Evolutionary conservation across 2,888 invertebrate genomes (phyloP).

Genomic region (Parochlus steinenii): DNA sequence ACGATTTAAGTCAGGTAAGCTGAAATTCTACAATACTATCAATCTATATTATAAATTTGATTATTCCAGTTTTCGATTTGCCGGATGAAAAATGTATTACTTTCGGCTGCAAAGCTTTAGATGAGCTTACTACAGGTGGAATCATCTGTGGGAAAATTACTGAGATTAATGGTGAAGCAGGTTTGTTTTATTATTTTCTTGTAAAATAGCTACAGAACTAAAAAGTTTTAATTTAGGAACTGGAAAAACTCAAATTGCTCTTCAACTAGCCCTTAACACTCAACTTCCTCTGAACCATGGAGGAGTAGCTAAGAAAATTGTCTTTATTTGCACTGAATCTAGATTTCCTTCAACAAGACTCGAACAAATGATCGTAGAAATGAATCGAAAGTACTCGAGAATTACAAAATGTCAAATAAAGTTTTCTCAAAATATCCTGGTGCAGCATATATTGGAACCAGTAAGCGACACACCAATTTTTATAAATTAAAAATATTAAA

Average conservation of each 20-base stretch:
- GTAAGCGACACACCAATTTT: constrained; percentile 22
- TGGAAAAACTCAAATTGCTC: constrained; percentile 60
- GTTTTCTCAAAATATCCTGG: constrained; percentile 42
- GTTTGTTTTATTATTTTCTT: too few relatives aligned
- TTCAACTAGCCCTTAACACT: constrained; percentile 50
- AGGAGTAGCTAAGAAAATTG: constrained; percentile 39
- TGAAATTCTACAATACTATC: too few relatives aligned
- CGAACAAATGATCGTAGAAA: constrained; percentile 33
- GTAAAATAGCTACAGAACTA: too few relatives aligned
- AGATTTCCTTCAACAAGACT: constrained; percentile 52
- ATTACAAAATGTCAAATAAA: constrained; percentile 25
- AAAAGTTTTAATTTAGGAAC: too few relatives aligned
- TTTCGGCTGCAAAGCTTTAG: too few relatives aligned
- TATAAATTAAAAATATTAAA: background rate
- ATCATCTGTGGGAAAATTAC: constrained; percentile 47
- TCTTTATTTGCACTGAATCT: constrained; percentile 58
- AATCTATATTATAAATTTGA: too few relatives aligned
- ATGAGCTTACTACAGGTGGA: constrained; percentile 44
- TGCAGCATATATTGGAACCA: constrained; percentile 45
- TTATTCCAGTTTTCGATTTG: too few relatives aligned
- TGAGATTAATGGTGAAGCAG: constrained; percentile 55
- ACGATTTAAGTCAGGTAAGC: too few relatives aligned
- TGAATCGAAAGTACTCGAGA: constrained; percentile 22
- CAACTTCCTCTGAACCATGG: constrained; percentile 35
- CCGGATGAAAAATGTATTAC: too few relatives aligned